Evolutionary conservation across 2,797 vertebrate genomes (phyloP), one percentile per base, ranked within the genome.

Genomic region (Poecilia wingei): DNA sequence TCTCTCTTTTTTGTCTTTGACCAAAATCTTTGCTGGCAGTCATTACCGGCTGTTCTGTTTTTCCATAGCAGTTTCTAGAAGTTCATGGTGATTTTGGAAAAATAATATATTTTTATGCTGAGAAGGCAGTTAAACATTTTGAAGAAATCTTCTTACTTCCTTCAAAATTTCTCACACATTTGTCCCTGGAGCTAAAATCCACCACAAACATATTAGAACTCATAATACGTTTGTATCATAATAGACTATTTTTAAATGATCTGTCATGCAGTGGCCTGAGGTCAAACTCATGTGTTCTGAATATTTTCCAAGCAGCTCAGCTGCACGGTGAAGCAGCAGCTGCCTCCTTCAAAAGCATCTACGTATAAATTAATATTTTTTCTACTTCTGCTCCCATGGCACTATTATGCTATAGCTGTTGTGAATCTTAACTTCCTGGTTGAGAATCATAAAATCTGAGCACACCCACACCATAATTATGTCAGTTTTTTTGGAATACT

Each of bases 221-320:
- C n/a, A 31, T 47, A 39, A 41, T 22, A 9, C 39, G 39, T 41
- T 41, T 41, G 39, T 41, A 41, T 71, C n/a, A 31, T 47, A 39
- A 41, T 22, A 9, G 6, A 1, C 20, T 33, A 20, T 33, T 49
- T 49, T 49, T 20, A 33, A 33, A 72, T 13, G 31, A 57, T 59
- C 41, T 36, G 12, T 46, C 22, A 33, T 31, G 41, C 22, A 33
- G 33, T 22, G 4, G 61, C 64, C 33, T 77, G 36, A 71, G 49
- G 76, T 72, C 43, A 75, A 45, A 59, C n/a, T 75, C 20, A 36
- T 39, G 31, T n/a, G 66, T 69, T 43, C 22, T 69, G 66, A 69
- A n/a, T n/a, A 45, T n/a, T 45, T 45, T 69, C 46, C 31, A 66
- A 68, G 64, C n/a, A 28, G 46, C 46, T 76, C 75, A 69, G 46